These are phyloP conservation scores for Psettodes erumei DNA, from an alignment of 2,113 vertebrate species.

Conservation along the genomic window DNA sequence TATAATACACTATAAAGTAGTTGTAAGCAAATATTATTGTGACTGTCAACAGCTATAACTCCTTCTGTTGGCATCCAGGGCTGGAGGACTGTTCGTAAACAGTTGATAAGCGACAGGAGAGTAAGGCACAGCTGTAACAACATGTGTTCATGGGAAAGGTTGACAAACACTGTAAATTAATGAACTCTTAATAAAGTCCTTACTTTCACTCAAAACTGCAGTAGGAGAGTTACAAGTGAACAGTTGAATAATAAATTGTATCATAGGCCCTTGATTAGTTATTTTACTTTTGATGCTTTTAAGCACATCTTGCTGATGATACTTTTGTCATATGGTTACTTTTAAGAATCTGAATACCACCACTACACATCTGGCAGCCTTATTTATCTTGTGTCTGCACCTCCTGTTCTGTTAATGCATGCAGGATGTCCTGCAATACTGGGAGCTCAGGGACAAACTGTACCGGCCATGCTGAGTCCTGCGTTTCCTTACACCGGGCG, in stretches of 20 bases:
- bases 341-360: neutral
- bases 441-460: constrained; percentile 22
- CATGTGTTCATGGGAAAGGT: neutral
- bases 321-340: neutral
- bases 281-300: too few species aligned
- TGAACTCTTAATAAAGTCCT: too few species aligned
- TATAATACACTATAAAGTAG: neutral
- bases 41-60: too few species aligned
- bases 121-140: too few species aligned
- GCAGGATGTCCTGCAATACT: neutral
- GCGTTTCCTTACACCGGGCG: constrained; percentile 30
- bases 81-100: neutral
- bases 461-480: constrained; percentile 5
- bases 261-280: too few species aligned
- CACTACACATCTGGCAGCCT: neutral
- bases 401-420: constrained; percentile 1
- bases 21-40: too few species aligned
- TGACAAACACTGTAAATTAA: too few species aligned
- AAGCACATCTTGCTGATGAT: neutral
- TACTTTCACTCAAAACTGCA: too few species aligned
- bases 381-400: neutral
- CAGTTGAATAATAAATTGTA: too few species aligned
- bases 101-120: too few species aligned
- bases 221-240: too few species aligned
- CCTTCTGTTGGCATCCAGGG: neutral